Evolutionary conservation across 2,113 vertebrate genomes (phyloP), one percentile per base, ranked within the genome.

Genomic region (Centropus unirufus): DNA sequence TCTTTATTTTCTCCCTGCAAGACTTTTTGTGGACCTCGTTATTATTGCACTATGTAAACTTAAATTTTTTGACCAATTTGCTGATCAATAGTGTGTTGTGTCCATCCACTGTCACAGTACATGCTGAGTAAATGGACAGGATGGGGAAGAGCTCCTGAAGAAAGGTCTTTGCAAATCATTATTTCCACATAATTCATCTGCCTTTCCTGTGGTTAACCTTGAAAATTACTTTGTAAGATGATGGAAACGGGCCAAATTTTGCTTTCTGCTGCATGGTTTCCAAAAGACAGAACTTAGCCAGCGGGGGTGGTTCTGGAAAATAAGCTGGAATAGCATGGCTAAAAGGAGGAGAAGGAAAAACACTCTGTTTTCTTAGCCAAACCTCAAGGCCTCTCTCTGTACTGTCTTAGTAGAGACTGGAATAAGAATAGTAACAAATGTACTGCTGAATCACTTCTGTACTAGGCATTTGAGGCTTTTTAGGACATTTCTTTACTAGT

Each of bases 141-240:
- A 27, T 12, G 3, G 24, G 27, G 21, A 61, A 74, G 27, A 77
- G 20, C 40, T 26, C 49, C 42, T 30, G 17, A 61, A 42, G 42
- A 72, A 95, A 72, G 21, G 40, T 12, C 51, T 87, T 58, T 80
- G 52, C 24, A 81, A 12, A 46, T 70, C 27, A 14, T 27, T 51
- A 39, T 68, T 62, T 81, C 55, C n/a, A 52, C 59, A 47, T 62
- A 34, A 93, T 79, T 89, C 55, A 40, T 87, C 90, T 52, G 40
- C 22, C 30, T 95, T 92, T 30, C 32, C 73, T 57, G 64, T 59
- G 90, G 26, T 46, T 94, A 87, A 92, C 90, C 74, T 89, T 93
- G 86, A 63, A 69, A 94, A 89, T 83, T 16, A 49, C 80, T 90
- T 79, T 57, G 40, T 29, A 39, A 84, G 36, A 27, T 47, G 74